Percentiles rank a stretch among this genome's conserved stretches.
Conservation (phyloP, 1,140 invertebrate genomes). For the Leptoteleia sp. region DNA sequence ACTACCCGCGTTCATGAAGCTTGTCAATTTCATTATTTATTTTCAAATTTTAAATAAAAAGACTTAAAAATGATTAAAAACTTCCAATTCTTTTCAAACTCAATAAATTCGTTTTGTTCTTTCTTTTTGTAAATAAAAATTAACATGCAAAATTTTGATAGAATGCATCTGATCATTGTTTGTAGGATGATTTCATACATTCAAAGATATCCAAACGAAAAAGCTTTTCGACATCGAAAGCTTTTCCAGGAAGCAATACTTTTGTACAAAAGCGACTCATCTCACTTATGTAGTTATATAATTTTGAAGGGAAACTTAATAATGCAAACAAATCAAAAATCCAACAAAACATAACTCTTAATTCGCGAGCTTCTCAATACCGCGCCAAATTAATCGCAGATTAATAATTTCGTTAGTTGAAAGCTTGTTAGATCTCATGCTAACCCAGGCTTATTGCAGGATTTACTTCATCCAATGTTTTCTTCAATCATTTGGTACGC, state of each 20-base stretch:
- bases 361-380: conserved; percentile 3
- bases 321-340: conserved; percentile 38
- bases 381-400: conserved; percentile 36
- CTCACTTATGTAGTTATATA: conserved; percentile 24
- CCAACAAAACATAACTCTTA: conserved; percentile 18
- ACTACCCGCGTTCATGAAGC: no score
- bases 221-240: conserved; percentile 55
- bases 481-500: neutral
- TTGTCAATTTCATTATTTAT: no score
- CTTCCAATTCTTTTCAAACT: no score
- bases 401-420: conserved; percentile 49
- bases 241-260: conserved; percentile 54
- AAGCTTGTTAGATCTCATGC: conserved; percentile 65
- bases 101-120: no score
- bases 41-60: no score
- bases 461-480: conserved; percentile 19
- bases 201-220: conserved; percentile 48
- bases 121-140: no score
- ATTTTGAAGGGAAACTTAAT: conserved; percentile 17
- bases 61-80: no score
- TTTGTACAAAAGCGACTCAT: conserved; percentile 58
- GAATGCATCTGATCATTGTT: conserved; percentile 32
- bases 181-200: conserved; percentile 41
- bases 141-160: conserved; percentile 44
- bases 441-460: conserved; percentile 45